Percentiles rank a stretch among this genome's conserved stretches.
These are phyloP conservation scores for Pomacea canaliculata DNA, from an alignment of 2,888 invertebrate genomes.

Conservation along the genomic window DNA sequence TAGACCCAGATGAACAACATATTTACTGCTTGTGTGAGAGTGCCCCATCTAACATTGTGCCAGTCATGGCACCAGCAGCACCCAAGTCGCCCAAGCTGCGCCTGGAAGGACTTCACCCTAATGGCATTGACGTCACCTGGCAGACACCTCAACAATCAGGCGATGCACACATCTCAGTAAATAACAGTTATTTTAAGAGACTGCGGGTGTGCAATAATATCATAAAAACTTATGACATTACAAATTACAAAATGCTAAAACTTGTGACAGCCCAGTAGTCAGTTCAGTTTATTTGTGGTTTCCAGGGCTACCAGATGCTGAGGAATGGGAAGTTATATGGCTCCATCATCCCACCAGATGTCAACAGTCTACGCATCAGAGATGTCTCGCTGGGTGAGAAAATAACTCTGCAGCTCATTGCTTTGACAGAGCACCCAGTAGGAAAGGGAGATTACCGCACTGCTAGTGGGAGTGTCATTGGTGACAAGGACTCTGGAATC, in stretches of 20 bases:
- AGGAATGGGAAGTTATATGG: constrained; percentile 68
- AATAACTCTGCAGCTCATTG: constrained; percentile 66
- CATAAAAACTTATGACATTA: no score
- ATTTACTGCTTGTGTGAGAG: constrained; percentile 66
- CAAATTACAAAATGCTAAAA: no score
- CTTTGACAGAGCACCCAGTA: constrained; percentile 68
- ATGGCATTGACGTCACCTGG: constrained; percentile 69
- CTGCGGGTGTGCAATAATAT: no score
- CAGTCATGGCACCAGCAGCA: constrained; percentile 67
- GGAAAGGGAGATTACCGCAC: constrained; percentile 46
- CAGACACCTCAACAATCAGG: constrained; percentile 67
- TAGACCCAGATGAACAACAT: constrained; percentile 57
- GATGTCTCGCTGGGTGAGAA: constrained; percentile 67
- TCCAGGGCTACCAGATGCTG: constrained; percentile 69
- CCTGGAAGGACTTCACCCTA: constrained; percentile 65
- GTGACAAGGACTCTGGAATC: constrained; percentile 49
- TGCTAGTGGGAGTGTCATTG: constrained; percentile 10
- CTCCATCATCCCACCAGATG: constrained; percentile 66
- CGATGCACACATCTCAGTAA: constrained; percentile 67
- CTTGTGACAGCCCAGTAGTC: no score
- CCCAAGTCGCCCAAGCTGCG: constrained; percentile 67
- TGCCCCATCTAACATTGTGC: constrained; percentile 62
- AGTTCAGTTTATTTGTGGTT: not conserved
- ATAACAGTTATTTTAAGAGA: constrained; percentile 29
- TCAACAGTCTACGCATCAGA: constrained; percentile 63